Evolutionary conservation across 2,888 invertebrate species (phyloP), one percentile per base, ranked within the genome.

Genomic region (Agrochola litura): DNA sequence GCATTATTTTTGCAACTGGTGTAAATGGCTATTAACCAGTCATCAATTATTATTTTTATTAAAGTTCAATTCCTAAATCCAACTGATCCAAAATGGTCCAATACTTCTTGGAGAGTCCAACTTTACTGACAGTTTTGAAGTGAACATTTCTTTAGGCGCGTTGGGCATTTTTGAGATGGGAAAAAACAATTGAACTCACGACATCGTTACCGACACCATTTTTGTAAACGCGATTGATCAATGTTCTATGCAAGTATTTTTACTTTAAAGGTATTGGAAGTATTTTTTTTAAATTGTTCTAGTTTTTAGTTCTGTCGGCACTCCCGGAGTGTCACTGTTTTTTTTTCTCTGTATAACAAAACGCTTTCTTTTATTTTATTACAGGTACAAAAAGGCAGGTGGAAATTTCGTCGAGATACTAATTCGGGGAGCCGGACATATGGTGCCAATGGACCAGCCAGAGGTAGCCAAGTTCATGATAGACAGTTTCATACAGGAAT

Each of bases 341-440:
- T 6, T 10, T 54, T 22, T 22, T 54, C 3, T 9, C 54, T 54
- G 3, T 54, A 54, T 0, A 54, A 3, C 54, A 54, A 49, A 49
- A 49, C 0, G 16, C 49, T 16, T 49, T 49, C 16, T 49, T 49
- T 49, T 16, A 49, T 16, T 49, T 16, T 6, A 43, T 43, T 43
- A 43, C 77, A 73, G 97, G 8, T 97, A 97, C 88, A 94, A 94
- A 12, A 97, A 95, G 82, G 92, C 92, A 68, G 96, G 95, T 0
- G 95, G 95, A 3, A 97, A 97, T 81, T 95, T 97, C 61, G 93
- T 94, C 4, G 97, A 97, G 77, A 93, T 97, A 4, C 76, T 97
- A 67, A 93, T 97, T 0, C 91, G 97, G 6, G 93, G 95, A 71
- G 97, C 97, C 0, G 97, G 97, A 0, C 97, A 97, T 88, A 95